These are phyloP conservation scores for Asobara japonica DNA, from an alignment of 1,140 invertebrate species.

Conservation along the genomic window DNA sequence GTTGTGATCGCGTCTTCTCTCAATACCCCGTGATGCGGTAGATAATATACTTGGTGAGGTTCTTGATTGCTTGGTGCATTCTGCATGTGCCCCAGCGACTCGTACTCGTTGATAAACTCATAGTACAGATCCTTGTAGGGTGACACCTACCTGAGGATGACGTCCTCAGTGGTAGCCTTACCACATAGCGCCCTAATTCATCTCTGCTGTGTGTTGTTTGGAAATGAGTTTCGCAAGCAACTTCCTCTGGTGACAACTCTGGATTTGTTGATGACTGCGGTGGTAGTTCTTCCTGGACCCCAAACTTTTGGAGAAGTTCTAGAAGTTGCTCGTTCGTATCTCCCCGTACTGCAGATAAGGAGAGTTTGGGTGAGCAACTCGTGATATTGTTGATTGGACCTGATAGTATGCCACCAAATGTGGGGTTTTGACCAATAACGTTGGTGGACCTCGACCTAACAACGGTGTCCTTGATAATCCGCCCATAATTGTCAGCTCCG, in stretches of 20 bases:
- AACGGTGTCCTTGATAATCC: background rate
- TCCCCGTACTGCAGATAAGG: background rate
- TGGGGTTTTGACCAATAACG: no score
- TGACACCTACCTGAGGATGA: background rate
- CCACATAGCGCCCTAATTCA: background rate
- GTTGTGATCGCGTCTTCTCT: conserved; percentile 28
- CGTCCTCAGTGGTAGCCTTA: background rate
- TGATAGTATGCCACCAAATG: no score
- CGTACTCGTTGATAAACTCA: background rate
- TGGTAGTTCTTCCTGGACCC: background rate
- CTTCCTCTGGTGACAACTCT: background rate
- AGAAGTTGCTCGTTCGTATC: background rate
- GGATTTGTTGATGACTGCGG: background rate
- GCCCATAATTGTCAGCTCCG: background rate
- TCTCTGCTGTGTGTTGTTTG: background rate
- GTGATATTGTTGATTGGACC: background rate
- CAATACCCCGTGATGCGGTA: conserved; percentile 38
- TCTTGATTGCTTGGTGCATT: background rate
- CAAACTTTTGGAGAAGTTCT: background rate
- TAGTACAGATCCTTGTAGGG: background rate
- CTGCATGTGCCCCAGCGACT: background rate
- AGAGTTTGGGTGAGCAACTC: background rate
- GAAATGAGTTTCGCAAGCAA: background rate
- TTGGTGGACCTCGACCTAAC: no score
- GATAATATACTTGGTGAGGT: conserved; percentile 14